Percentiles rank a stretch among this genome's conserved stretches.
Evolutionary conservation across 1,140 invertebrate species (phyloP).

Genomic region (Aricia agestis): DNA sequence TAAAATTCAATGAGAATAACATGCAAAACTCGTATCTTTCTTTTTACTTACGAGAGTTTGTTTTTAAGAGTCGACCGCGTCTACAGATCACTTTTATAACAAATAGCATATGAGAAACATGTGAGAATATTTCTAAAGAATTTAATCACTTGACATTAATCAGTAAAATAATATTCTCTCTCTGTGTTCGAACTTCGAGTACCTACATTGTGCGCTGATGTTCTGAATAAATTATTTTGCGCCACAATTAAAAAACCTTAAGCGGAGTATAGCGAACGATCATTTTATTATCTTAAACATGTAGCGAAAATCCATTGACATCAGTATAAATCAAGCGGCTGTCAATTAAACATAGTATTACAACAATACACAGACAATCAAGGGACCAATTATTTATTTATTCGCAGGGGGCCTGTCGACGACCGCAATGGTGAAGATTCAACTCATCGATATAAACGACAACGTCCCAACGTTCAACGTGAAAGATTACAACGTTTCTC

Average conservation of each 20-base stretch:
- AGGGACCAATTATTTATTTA: slow-evolving; percentile 71
- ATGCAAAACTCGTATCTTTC: not conserved
- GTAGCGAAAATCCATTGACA: slow-evolving; percentile 56
- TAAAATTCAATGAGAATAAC: not conserved
- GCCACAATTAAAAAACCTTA: slow-evolving; percentile 28
- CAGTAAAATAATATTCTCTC: slow-evolving; percentile 11
- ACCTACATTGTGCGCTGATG: slow-evolving; percentile 6
- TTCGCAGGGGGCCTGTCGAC: slow-evolving; percentile 93
- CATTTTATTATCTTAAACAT: slow-evolving; percentile 50
- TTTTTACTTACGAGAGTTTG: not conserved
- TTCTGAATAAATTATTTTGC: slow-evolving; percentile 30
- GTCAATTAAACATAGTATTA: slow-evolving; percentile 74
- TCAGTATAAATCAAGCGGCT: slow-evolving; percentile 67
- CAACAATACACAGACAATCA: slow-evolving; percentile 72
- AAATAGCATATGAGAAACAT: not conserved
- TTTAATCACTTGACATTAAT: slow-evolving; percentile 14
- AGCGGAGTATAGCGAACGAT: slow-evolving; percentile 28
- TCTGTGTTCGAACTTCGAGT: not conserved
- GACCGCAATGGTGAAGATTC: slow-evolving; percentile 93
- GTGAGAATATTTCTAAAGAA: slow-evolving; percentile 10
- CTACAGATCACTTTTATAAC: slow-evolving; percentile 13
- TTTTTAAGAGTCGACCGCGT: not conserved
- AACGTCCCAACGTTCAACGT: slow-evolving; percentile 93
- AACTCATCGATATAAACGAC: slow-evolving; percentile 95
- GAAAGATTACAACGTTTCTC: slow-evolving; percentile 90